phyloP scores from a whole-genome alignment of 2,797 vertebrate species.

The Serranus cabrilla region DNA sequence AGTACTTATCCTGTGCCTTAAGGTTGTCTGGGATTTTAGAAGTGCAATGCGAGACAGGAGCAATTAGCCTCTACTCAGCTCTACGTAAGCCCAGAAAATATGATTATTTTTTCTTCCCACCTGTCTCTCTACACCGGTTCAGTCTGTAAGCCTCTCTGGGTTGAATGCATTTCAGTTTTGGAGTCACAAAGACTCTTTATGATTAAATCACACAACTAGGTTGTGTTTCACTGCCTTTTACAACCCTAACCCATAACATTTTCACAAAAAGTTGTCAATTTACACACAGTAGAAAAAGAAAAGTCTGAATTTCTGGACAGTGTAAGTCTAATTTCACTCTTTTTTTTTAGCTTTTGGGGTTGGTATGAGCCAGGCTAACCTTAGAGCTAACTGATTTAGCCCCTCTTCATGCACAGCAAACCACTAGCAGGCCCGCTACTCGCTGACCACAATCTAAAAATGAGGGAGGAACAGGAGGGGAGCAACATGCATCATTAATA shows the following conservation, averaged over 20 bases:
- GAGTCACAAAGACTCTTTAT: neutral
- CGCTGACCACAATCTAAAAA: too few species aligned
- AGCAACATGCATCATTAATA: too few species aligned
- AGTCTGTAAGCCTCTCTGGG: neutral
- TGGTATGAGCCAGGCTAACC: too few species aligned
- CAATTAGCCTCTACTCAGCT: constrained; percentile 25
- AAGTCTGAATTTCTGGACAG: too few species aligned
- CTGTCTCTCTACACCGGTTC: neutral
- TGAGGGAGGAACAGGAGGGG: too few species aligned
- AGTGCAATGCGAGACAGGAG: constrained; percentile 3
- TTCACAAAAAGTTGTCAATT: too few species aligned
- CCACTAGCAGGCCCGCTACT: too few species aligned
- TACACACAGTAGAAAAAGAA: too few species aligned
- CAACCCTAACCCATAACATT: too few species aligned
- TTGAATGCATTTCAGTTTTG: neutral
- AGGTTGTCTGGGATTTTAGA: constrained; percentile 2
- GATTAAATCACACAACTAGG: neutral
- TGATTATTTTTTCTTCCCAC: neutral
- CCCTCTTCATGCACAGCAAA: too few species aligned
- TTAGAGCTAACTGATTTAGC: too few species aligned
- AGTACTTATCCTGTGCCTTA: neutral
- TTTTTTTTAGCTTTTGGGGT: neutral
- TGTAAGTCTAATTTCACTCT: neutral
- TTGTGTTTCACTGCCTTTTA: neutral
- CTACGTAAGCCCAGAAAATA: neutral